Percentiles rank a stretch among this genome's conserved stretches.
phyloP scores from a whole-genome alignment of 2,797 vertebrate genomes.

The Coranthus polyacanthus region DNA sequence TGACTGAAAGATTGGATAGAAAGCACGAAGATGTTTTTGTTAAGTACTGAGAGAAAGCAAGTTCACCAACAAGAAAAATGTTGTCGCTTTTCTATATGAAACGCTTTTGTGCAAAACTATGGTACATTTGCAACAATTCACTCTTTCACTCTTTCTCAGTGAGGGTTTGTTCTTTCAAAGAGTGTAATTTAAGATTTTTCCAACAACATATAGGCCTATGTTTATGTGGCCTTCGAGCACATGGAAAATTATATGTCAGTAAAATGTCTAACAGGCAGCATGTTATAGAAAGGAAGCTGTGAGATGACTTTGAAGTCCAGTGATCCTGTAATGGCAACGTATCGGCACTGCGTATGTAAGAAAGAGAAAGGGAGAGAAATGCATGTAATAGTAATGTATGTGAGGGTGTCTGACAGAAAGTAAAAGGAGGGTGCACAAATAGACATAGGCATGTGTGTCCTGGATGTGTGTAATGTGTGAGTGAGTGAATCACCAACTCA shows the following conservation, averaged over 20 bases:
- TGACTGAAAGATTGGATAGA: conserved; percentile 27
- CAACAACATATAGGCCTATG: conserved; percentile 64
- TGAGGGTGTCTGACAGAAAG: conserved; percentile 1
- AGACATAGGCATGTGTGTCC: too few relatives aligned
- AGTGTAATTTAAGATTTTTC: conserved; percentile 69
- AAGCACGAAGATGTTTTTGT: conserved; percentile 5
- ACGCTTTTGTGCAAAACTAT: conserved; percentile 11
- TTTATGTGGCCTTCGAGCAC: conserved; percentile 74
- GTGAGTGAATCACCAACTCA: conserved; percentile 12
- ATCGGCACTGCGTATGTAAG: neutral
- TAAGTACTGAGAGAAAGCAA: neutral
- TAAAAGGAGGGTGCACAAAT: too few relatives aligned
- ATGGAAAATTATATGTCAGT: conserved; percentile 76
- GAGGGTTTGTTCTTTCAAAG: conserved; percentile 57
- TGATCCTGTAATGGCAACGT: conserved; percentile 16
- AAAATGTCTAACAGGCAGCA: conserved; percentile 64
- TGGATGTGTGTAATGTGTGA: neutral
- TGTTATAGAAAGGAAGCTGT: conserved; percentile 64
- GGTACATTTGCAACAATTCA: conserved; percentile 14
- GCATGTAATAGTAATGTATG: neutral
- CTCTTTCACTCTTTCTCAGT: conserved; percentile 25
- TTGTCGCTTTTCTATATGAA: neutral
- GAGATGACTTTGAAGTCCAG: conserved; percentile 61
- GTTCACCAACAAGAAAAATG: conserved; percentile 8
- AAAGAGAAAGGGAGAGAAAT: conserved; percentile 4